Percentiles rank a stretch among this genome's conserved stretches.
phyloP scores from a whole-genome alignment of 2,888 invertebrate species.

The Agrotis puta region DNA sequence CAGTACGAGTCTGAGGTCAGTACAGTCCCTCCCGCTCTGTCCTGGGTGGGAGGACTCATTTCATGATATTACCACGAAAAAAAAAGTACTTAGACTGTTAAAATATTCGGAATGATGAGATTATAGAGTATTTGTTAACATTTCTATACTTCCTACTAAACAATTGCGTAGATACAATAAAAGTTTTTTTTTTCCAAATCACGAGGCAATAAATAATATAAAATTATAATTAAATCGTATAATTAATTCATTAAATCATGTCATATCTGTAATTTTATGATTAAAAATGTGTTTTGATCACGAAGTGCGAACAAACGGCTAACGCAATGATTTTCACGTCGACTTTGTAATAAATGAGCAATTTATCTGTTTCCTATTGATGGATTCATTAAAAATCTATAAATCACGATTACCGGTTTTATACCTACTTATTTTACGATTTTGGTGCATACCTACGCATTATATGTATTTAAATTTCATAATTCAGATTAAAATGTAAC shows the following conservation, averaged over 20 bases:
- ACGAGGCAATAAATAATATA: slow-evolving; percentile 34
- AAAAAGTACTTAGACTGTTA: no score
- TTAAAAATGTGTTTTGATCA: slow-evolving; percentile 17
- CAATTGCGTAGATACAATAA: background rate
- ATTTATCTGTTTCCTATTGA: slow-evolving; percentile 48
- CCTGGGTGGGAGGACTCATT: no score
- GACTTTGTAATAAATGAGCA: slow-evolving; percentile 44
- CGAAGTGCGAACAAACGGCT: slow-evolving; percentile 35
- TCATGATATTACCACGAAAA: no score
- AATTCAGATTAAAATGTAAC: no score
- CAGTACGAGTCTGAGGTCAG: no score
- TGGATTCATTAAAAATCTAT: slow-evolving; percentile 46
- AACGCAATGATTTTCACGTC: slow-evolving; percentile 44
- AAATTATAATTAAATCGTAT: slow-evolving; percentile 39
- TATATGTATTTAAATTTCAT: slow-evolving; percentile 20
- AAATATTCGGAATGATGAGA: background rate
- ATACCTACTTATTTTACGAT: slow-evolving; percentile 1
- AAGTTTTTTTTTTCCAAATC: background rate
- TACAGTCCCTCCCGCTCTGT: no score
- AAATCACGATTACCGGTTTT: slow-evolving; percentile 22
- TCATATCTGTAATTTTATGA: slow-evolving; percentile 26
- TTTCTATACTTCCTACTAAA: background rate
- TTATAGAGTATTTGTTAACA: no score
- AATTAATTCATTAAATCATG: slow-evolving; percentile 39
- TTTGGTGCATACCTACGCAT: slow-evolving; percentile 17